Base-by-base conservation (phyloP, 2,888 invertebrate species). In the Ophioninae sp. region DNA sequence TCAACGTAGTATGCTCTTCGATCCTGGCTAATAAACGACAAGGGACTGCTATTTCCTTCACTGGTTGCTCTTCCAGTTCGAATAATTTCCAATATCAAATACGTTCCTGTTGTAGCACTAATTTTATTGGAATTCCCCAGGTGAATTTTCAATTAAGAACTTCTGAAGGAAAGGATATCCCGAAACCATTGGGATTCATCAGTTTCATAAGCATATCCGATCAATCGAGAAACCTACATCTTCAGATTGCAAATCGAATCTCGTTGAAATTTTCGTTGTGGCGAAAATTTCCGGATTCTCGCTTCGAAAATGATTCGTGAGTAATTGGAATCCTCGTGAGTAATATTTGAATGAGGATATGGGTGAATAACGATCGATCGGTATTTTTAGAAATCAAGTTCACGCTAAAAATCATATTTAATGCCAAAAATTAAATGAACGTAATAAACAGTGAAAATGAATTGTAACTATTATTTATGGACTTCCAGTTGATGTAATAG, bases 131-230 rank as follows among this genome's bases (percentile, higher is more conserved):
- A 77, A 77, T 44, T 65, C 39, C 71, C 58, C 68, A 85, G 82
- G 83, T 78, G 79, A 86, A 86, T 84, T 83, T 83, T 81, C 82
- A 80, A 84, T 85, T 81, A 83, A 83, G 30, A 83, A 82, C 67
- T 44, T 22, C 37, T 63, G 7, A 20, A 63, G 51, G 51, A 8
- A 39, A 51, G 44, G 30, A 30, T 51, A 51, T 68, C 20, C 23
- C 23, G 8, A 30, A 51, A 58, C 56, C n/a, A 71, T 56, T 23
- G 72, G 59, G 59, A 10, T 56, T 69, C 58, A 9, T 71, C 30
- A 71, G n/a, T 56, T 30, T 71, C 10, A 20, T 20, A 37, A 58
- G 56, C 20, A 58, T 9, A 17, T 10, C 20, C 30, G 51, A 20
- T 41, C 10, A 7, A 41, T 2, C 37, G 13, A 44, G 22, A 13